Evolutionary conservation across 2,888 invertebrate genomes (phyloP).

Genomic region (Arrhopalites spinosus): DNA sequence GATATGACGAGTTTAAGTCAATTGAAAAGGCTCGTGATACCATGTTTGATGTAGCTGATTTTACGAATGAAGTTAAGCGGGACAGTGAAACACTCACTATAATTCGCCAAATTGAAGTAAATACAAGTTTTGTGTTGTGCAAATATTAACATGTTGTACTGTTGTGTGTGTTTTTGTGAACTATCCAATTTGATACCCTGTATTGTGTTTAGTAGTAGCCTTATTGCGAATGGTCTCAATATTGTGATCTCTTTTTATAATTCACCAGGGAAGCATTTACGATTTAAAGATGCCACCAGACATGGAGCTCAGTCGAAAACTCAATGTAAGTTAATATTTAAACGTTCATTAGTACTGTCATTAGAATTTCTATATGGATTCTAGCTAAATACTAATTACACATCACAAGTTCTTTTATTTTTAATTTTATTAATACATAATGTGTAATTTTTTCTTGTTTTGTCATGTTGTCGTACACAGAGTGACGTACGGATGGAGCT

Average conservation of each 20-base stretch:
- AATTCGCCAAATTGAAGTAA: conserved; percentile 84
- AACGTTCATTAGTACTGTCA: too few species aligned
- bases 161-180: too few species aligned
- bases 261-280: conserved; percentile 72
- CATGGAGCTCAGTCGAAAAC: too few species aligned
- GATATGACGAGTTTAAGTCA: conserved; percentile 54
- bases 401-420: too few species aligned
- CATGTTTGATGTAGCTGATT: conserved; percentile 95
- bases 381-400: too few species aligned
- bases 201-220: not conserved
- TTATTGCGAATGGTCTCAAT: too few species aligned
- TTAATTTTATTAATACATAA: too few species aligned
- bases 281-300: conserved; percentile 82
- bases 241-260: not conserved
- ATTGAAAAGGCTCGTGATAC: conserved; percentile 76
- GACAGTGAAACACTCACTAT: conserved; percentile 92
- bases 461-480: too few species aligned
- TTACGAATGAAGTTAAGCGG: conserved; percentile 96
- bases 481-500: too few species aligned
- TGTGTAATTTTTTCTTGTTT: too few species aligned
- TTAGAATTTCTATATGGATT: too few species aligned
- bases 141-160: not conserved
- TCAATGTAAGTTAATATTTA: too few species aligned
- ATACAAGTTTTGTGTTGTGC: not conserved
- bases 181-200: not conserved